Conservation (phyloP, 2,888 invertebrate species). For the Luperina nickerlii region DNA sequence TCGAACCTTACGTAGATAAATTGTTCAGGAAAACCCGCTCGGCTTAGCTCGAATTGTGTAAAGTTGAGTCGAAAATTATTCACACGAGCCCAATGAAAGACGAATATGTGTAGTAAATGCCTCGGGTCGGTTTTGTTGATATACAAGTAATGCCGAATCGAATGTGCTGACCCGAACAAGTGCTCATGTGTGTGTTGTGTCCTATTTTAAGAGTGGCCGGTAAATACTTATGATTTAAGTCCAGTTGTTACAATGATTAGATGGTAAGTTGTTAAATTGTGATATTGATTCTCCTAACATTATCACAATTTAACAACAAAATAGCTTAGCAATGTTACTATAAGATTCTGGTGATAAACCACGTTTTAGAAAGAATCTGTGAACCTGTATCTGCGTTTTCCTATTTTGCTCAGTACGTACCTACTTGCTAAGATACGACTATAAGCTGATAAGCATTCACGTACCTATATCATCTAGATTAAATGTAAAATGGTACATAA, state of each 20-base stretch:
- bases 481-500: not conserved
- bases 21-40: not conserved
- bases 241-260: not conserved
- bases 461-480: not conserved
- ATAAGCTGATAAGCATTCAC: not conserved
- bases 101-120: not conserved
- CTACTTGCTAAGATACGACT: not conserved
- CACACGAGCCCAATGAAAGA: not conserved
- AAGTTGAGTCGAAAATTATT: not conserved
- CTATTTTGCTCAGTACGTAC: not conserved
- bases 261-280: not conserved
- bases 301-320: not conserved
- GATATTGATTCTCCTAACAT: not conserved
- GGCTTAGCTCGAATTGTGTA: not conserved
- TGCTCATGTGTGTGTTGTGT: not conserved
- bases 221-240: not conserved
- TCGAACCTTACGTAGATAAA: not conserved
- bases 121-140: not conserved
- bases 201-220: not conserved
- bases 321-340: not conserved
- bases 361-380: not conserved
- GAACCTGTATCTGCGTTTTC: not conserved
- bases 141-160: not conserved
- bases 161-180: not conserved
- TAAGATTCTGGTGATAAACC: not conserved